A percentile compares a stretch with the other conserved stretches of the same genome.
These are phyloP conservation scores for Idaea aversata DNA, from an alignment of 2,888 invertebrate genomes.

Conservation along the genomic window DNA sequence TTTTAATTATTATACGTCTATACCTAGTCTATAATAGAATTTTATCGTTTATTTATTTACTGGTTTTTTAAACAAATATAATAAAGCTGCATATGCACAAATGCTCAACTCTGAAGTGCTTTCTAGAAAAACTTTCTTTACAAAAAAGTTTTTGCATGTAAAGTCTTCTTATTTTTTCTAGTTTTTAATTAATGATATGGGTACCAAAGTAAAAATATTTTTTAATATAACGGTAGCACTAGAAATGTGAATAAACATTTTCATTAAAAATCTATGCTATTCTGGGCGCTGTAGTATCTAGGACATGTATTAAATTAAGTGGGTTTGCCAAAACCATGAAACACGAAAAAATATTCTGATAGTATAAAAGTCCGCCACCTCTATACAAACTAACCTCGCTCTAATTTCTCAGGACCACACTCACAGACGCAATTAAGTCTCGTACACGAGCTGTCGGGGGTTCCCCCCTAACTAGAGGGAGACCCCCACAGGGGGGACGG, in stretches of 20 bases:
- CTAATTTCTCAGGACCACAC: conserved; percentile 80
- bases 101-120: background rate
- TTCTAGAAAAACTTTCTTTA: background rate
- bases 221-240: too few species aligned
- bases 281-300: too few species aligned
- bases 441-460: conserved; percentile 71
- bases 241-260: too few species aligned
- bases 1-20: conserved; percentile 18
- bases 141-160: background rate
- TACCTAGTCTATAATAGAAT: background rate
- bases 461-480: conserved; percentile 19
- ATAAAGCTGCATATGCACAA: background rate
- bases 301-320: background rate
- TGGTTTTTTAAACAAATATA: background rate
- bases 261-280: too few species aligned
- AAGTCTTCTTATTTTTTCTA: too few species aligned
- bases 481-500: conserved; percentile 29
- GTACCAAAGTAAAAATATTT: too few species aligned
- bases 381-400: conserved; percentile 54
- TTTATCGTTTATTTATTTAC: background rate
- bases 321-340: background rate
- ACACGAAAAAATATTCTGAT: background rate
- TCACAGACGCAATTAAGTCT: conserved; percentile 80
- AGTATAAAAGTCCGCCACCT: conserved; percentile 37
- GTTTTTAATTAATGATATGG: too few species aligned